These are phyloP conservation scores for Seira sanloemensis DNA, from an alignment of 2,888 invertebrate genomes.

Conservation along the genomic window DNA sequence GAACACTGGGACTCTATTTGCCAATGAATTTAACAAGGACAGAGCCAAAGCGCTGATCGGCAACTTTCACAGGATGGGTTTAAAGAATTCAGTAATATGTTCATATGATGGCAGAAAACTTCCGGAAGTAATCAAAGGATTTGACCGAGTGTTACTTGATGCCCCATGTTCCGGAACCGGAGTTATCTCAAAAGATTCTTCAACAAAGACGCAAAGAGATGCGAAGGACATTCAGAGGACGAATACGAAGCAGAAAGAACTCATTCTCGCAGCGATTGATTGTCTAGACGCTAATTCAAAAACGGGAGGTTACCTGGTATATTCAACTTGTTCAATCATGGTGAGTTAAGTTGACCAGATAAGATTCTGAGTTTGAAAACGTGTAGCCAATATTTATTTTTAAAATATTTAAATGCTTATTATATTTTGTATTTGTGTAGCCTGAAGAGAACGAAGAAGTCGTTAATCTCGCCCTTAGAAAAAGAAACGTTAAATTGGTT, in stretches of 20 bases:
- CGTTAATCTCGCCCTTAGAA: conserved; percentile 94
- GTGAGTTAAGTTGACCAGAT: conserved; percentile 75
- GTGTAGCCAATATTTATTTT: no score
- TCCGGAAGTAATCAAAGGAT: conserved; percentile 87
- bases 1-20: conserved; percentile 96
- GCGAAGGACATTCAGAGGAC: conserved; percentile 93
- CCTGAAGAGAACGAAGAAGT: conserved; percentile 99
- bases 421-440: conserved; percentile 75
- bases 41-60: conserved; percentile 94
- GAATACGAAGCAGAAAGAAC: conserved; percentile 92
- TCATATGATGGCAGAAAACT: conserved; percentile 93
- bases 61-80: conserved; percentile 96
- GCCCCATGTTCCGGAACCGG: conserved; percentile 99
- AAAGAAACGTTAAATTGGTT: conserved; percentile 92
- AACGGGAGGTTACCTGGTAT: conserved; percentile 96
- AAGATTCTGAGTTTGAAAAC: no score
- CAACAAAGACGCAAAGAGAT: conserved; percentile 95
- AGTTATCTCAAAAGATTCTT: conserved; percentile 97
- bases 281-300: conserved; percentile 93
- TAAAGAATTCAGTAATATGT: conserved; percentile 94
- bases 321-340: conserved; percentile 98
- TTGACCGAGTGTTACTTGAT: conserved; percentile 96
- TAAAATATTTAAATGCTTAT: background rate
- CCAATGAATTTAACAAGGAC: conserved; percentile 95
- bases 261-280: conserved; percentile 97